Evolutionary conservation across 2,888 invertebrate species (phyloP), one percentile per base, ranked within the genome.

Genomic region (Acanthoscelides obtectus): DNA sequence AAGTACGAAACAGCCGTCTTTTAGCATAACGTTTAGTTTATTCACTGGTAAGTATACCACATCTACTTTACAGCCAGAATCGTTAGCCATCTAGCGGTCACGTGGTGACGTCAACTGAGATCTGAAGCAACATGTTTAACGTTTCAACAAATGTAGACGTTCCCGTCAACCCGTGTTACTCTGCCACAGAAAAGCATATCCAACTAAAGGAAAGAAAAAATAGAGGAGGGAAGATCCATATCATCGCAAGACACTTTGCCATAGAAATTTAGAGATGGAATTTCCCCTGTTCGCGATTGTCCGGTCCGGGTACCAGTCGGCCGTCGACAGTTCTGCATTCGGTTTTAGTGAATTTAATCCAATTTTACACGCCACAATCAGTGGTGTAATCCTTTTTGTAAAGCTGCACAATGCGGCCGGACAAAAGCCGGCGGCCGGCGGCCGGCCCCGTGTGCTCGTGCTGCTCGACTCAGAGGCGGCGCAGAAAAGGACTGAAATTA

Each of bases 311-410:
- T 25, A 3, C 25, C 45, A 45, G 45, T n/a, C 25, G 6, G 45
- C 45, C 6, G 45, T 45, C 45, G 45, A 45, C 45, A 45, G 45
- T 45, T 45, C 45, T 45, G 45, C 45, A 45, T 45, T 45, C 45
- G 45, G 45, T 45, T 45, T 45, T 45, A 45, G 45, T 45, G 45
- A 45, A 45, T 45, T 71, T 76, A 76, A 76, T 74, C 74, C 73
- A 74, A 73, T 75, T 75, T 72, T 72, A 71, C 73, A 69, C 71
- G 72, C 75, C 75, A 72, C 74, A 75, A 75, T 75, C 75, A 71
- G 72, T 71, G 65, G 72, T 75, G 45, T 45, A 75, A 75, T 75
- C 75, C 75, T 74, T 74, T 75, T 73, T 74, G 75, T 74, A 72
- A 72, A 73, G 72, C 72, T 71, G 72, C 68, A 73, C 73, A 73